Base-by-base conservation (phyloP, 2,888 invertebrate species). In the Dicycla oo region DNA sequence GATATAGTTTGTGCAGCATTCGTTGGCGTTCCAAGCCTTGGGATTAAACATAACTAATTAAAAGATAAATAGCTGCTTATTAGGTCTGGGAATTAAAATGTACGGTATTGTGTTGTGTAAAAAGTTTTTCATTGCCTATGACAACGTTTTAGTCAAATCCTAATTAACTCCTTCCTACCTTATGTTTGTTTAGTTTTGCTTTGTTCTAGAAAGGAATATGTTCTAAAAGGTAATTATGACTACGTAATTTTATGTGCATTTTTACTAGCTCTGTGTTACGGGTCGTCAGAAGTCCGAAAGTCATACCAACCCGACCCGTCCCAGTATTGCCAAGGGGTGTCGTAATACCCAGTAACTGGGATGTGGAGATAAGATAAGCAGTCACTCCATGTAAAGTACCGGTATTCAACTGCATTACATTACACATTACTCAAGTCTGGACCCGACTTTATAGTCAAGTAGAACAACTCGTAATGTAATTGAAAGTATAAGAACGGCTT, bases 11-110 rank as follows among this genome's bases (percentile, higher is more conserved):
- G 63, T 68, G 40, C 30, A 38, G 18, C 13, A 38, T 68, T 74
- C 49, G 8, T 62, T 56, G 67, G 47, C 18, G 18, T 26, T 47
- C n/a, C n/a, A 20, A n/a, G 45, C 54, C 51, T 20, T 26, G n/a
- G 26, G 56, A 65, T 66, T 73, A 73, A 67, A 53, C 20, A 49
- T 40, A 63, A 74, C 74, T 51, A 53, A n/a, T n/a, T n/a, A n/a
- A n/a, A n/a, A n/a, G 10, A 53, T 15, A 67, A 67, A 62, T 58
- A 53, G 38, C 40, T 40, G 62, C n/a, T 49, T 62, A 66, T 58
- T 70, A 71, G 3, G 10, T 26, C 8, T 53, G 23, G 13, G 43
- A 51, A 38, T 70, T 34, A 34, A 57, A 69, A 49, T 11, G 15
- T 57, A 26, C 26, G n/a, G 15, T 6, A 26, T 18, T 56, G 13